A percentile compares a stretch with the other conserved stretches of the same genome.
Conservation (phyloP, 2,888 invertebrate species). For the Pandemis corylana region DNA sequence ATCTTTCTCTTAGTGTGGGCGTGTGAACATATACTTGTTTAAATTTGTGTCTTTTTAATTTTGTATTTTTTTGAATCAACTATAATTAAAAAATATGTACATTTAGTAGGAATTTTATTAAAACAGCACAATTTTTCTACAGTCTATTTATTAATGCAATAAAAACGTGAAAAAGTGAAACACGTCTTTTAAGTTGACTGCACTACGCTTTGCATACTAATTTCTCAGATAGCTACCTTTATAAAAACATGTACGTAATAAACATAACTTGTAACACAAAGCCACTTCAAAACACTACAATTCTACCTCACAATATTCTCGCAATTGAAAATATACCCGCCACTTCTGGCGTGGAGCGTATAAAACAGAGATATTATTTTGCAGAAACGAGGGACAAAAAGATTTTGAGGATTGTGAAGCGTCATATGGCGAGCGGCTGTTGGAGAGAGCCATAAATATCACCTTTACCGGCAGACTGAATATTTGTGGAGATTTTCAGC, state of each 20-base stretch:
- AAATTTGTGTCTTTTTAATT: no score
- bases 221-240: neutral
- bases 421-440: conserved; percentile 50
- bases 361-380: conserved; percentile 39
- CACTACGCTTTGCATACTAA: neutral
- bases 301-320: conserved; percentile 9
- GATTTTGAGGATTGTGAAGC: conserved; percentile 51
- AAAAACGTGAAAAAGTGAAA: no score
- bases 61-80: no score
- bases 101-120: no score
- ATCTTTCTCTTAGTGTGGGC: no score
- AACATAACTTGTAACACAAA: neutral
- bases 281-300: conserved; percentile 12
- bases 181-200: neutral
- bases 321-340: conserved; percentile 24
- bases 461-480: conserved; percentile 44
- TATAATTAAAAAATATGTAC: no score
- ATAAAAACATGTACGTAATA: neutral
- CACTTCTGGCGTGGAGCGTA: conserved; percentile 14
- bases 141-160: no score
- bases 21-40: no score
- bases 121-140: no score
- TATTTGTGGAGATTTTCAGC: conserved; percentile 38
- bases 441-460: conserved; percentile 34
- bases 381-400: conserved; percentile 45